A percentile compares a stretch with the other conserved stretches of the same genome.
These are phyloP conservation scores for Hydriomena furcata DNA, from an alignment of 2,888 invertebrate species.

Conservation along the genomic window DNA sequence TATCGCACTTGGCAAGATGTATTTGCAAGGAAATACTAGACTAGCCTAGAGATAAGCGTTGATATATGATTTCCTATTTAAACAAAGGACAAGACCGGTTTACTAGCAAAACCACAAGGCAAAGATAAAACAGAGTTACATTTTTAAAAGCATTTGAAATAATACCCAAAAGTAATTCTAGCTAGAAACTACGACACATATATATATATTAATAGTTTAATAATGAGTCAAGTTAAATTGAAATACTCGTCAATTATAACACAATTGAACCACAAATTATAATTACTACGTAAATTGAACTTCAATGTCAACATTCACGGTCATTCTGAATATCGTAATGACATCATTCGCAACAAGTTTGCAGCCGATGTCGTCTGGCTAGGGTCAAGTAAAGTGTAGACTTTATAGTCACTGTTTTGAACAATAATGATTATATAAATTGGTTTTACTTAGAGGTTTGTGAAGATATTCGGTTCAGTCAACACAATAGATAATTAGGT, in stretches of 20 bases:
- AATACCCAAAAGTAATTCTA: background rate
- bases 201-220: no score
- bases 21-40: constrained; percentile 35
- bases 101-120: constrained; percentile 12
- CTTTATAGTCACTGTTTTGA: background rate
- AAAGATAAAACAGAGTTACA: constrained; percentile 1
- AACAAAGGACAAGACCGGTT: constrained; percentile 32
- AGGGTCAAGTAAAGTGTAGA: constrained; percentile 13
- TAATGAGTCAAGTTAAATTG: constrained; percentile 17
- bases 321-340: constrained; percentile 18
- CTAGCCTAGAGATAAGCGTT: constrained; percentile 31
- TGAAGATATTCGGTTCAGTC: no score
- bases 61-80: constrained; percentile 38
- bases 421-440: no score
- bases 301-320: constrained; percentile 23
- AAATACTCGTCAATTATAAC: constrained; percentile 18
- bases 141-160: background rate
- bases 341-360: constrained; percentile 24
- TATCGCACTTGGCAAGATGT: constrained; percentile 11
- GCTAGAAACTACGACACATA: no score
- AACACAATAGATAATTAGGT: no score
- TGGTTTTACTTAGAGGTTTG: no score
- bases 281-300: constrained; percentile 21
- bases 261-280: constrained; percentile 22
- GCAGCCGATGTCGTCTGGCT: constrained; percentile 13